These are phyloP conservation scores for Parotocinclus haroldoi DNA, from an alignment of 2,797 vertebrate genomes.

Conservation along the genomic window DNA sequence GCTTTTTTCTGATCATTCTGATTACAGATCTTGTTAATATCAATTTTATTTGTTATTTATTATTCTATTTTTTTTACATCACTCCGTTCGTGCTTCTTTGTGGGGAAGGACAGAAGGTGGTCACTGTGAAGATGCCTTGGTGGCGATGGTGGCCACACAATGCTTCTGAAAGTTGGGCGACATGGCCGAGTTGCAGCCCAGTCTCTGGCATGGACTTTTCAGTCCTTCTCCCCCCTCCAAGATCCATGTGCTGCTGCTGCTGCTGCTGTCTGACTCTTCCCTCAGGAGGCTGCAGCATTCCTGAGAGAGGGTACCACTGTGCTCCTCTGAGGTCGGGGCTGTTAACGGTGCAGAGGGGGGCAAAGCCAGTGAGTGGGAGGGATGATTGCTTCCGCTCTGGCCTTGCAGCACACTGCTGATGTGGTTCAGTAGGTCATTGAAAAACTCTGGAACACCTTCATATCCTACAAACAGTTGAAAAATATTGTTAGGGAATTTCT, in stretches of 20 bases:
- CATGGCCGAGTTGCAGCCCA: slow-evolving; percentile 87
- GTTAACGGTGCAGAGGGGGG: slow-evolving; percentile 50
- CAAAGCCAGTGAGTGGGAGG: slow-evolving; percentile 35
- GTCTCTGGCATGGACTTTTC: slow-evolving; percentile 90
- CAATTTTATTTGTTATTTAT: not conserved
- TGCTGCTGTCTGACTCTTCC: slow-evolving; percentile 65
- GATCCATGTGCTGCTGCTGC: slow-evolving; percentile 76
- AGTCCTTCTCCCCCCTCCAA: slow-evolving; percentile 77
- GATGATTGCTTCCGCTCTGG: slow-evolving; percentile 59
- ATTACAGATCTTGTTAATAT: slow-evolving; percentile 63
- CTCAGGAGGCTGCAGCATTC: slow-evolving; percentile 77
- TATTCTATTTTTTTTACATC: slow-evolving; percentile 59
- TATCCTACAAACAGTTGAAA: slow-evolving; percentile 66
- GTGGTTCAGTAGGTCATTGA: slow-evolving; percentile 81
- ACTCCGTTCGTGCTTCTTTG: slow-evolving; percentile 54
- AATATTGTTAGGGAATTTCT: not conserved
- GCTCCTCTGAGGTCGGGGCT: slow-evolving; percentile 66
- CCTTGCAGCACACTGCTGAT: slow-evolving; percentile 74
- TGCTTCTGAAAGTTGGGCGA: slow-evolving; percentile 98
- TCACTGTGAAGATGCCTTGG: slow-evolving; percentile 98
- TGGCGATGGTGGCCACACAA: slow-evolving; percentile 91
- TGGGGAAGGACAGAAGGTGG: slow-evolving; percentile 48
- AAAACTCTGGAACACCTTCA: slow-evolving; percentile 81
- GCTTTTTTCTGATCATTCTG: slow-evolving; percentile 58
- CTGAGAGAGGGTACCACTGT: slow-evolving; percentile 66